Evolutionary conservation across 2,797 vertebrate species (phyloP), one percentile per base, ranked within the genome.

Genomic region (Chelon labrosus): DNA sequence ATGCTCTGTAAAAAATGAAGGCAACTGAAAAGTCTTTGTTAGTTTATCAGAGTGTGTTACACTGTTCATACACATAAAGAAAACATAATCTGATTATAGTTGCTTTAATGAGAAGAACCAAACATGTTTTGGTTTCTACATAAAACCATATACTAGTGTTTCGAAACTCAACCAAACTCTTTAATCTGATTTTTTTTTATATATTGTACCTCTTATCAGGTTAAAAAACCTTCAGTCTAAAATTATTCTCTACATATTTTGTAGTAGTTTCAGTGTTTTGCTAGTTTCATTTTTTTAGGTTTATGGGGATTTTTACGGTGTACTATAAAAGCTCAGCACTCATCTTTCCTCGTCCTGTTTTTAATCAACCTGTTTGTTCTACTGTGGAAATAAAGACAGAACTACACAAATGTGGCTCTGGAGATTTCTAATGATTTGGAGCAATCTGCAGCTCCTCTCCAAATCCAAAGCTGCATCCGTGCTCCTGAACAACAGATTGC

Each of bases 401-500:
- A 77, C 79, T 64, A 68, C 47, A 70, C 7, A 51, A 80, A 70
- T 10, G 51, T 35, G 66, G 44, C 78, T 64, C 72, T 7, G 10
- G 39, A 77, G 62, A 76, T 49, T 17, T 67, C 65, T 76, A 71
- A 85, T 85, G 73, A 67, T 42, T 44, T 19, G 0, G 25, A 37
- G 53, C 66, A 80, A 85, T 83, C 76, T 78, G 79, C 56, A 70
- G 71, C 73, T 63, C 16, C 16, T 65, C 70, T 77, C 49, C 51
- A 47, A 73, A 84, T 71, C 84, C 65, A 80, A 69, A 81, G 71
- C 75, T 80, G 79, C 85, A 73, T 86, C 78, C 85, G 79, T 67
- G 79, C 52, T 75, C 64, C 70, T 65, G 59, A 75, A 60, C 47
- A 25, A 86, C 84, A 84, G 84, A 85, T 73, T 81, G 84, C 62